phyloP scores from a whole-genome alignment of 1,140 invertebrate genomes.

The Cylas formicarius region DNA sequence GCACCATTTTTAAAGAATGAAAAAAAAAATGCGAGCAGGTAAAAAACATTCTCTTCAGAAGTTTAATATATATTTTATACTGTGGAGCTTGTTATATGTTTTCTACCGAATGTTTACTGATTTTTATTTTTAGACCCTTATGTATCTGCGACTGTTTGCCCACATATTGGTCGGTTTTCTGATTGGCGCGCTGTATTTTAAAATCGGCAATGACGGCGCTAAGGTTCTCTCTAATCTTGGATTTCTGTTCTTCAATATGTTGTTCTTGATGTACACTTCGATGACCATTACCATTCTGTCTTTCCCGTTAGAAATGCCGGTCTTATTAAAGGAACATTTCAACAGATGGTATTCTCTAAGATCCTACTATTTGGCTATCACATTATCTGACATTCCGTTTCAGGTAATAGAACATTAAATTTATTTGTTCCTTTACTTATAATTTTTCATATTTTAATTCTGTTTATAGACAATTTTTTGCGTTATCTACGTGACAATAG shows the following conservation, averaged over 20 bases:
- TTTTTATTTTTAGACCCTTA: constrained; percentile 70
- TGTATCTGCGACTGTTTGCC: constrained; percentile 87
- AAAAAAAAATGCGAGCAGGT: too few species aligned
- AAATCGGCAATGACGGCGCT: constrained; percentile 87
- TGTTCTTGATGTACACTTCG: constrained; percentile 97
- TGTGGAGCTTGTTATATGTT: constrained; percentile 3
- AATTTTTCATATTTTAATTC: constrained; percentile 1
- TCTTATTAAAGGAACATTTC: constrained; percentile 89
- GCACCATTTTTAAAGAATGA: too few species aligned
- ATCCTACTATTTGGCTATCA: constrained; percentile 93
- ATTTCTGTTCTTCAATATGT: constrained; percentile 95
- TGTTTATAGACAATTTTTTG: constrained; percentile 77
- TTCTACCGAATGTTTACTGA: background rate
- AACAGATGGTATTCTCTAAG: constrained; percentile 97
- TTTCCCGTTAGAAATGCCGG: constrained; percentile 92
- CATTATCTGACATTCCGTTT: constrained; percentile 92
- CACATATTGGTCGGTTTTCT: constrained; percentile 86
- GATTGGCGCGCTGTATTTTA: constrained; percentile 87
- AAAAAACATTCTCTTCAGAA: too few species aligned
- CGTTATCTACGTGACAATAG: constrained; percentile 84
- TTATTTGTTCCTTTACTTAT: constrained; percentile 6
- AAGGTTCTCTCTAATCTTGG: constrained; percentile 95
- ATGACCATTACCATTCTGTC: constrained; percentile 97
- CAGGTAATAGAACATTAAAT: constrained; percentile 48
- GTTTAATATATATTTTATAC: too few species aligned